phyloP scores from a whole-genome alignment of 2,797 vertebrate species.

The Pangasius mekongensis region DNA sequence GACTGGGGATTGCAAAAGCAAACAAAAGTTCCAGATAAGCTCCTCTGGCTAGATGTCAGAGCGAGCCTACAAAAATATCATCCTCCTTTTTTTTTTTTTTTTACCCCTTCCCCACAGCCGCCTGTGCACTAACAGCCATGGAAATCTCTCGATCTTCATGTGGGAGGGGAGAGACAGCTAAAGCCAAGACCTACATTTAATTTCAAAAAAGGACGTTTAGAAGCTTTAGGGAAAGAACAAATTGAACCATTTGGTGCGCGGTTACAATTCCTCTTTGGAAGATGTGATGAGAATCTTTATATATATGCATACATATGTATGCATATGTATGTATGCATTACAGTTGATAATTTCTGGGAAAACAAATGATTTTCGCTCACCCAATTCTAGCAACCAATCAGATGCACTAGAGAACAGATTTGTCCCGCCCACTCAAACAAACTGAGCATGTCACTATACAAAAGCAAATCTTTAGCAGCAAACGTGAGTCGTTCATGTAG shows the following conservation, averaged over 20 bases:
- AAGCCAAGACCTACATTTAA: neutral
- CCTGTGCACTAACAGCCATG: slow-evolving; percentile 36
- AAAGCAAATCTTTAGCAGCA: neutral
- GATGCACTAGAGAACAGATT: neutral
- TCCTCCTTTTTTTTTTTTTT: neutral
- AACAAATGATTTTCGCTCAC: neutral
- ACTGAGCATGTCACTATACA: neutral
- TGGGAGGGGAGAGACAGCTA: neutral
- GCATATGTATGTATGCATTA: no score
- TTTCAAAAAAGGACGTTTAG: slow-evolving; percentile 10
- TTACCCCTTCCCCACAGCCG: slow-evolving; percentile 43
- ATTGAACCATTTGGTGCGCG: neutral
- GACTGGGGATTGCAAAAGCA: slow-evolving; percentile 58
- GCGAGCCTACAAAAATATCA: slow-evolving; percentile 43
- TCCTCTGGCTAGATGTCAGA: slow-evolving; percentile 55
- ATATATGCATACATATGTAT: no score
- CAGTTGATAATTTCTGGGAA: neutral
- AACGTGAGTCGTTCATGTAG: no score
- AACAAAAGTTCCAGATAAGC: slow-evolving; percentile 64
- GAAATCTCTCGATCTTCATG: slow-evolving; percentile 28
- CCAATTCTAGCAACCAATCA: neutral
- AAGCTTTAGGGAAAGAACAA: neutral
- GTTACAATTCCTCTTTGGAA: slow-evolving; percentile 1
- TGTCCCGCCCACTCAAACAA: neutral
- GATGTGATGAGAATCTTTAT: neutral